These are phyloP conservation scores for Antheraea mylitta DNA, from an alignment of 1,140 invertebrate genomes.

Conservation along the genomic window DNA sequence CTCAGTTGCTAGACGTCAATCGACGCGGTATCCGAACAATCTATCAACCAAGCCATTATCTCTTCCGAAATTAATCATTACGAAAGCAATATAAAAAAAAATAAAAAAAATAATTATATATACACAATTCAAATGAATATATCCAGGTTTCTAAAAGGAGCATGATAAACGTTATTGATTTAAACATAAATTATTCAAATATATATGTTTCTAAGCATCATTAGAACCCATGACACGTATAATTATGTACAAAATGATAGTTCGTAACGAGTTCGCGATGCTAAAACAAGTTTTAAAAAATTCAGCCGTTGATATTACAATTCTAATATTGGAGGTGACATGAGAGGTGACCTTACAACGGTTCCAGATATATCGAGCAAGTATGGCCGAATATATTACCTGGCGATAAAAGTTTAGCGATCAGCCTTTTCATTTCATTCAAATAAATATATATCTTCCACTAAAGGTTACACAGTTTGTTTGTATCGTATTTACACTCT, in stretches of 20 bases:
- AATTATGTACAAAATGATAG: not conserved
- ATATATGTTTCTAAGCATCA: not conserved
- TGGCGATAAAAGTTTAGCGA: not conserved
- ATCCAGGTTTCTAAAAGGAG: not conserved
- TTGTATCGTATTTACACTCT: no score
- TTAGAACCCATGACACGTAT: not conserved
- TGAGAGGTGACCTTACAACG: no score
- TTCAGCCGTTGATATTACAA: not conserved
- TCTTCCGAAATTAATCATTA: no score
- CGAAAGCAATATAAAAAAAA: not conserved
- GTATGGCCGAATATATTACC: not conserved
- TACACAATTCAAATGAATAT: not conserved
- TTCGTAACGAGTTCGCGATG: not conserved
- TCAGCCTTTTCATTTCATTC: no score
- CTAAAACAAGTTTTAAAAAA: not conserved
- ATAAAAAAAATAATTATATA: no score
- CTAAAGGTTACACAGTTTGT: no score
- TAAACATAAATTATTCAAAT: not conserved
- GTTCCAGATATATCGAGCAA: not conserved
- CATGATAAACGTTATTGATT: not conserved
- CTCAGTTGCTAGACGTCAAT: no score
- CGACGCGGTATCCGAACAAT: no score
- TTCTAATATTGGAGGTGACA: not conserved
- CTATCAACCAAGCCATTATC: no score
- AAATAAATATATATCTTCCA: no score